Conservation (phyloP, 2,797 vertebrate genomes). For the Tenualosa ilisha region DNA sequence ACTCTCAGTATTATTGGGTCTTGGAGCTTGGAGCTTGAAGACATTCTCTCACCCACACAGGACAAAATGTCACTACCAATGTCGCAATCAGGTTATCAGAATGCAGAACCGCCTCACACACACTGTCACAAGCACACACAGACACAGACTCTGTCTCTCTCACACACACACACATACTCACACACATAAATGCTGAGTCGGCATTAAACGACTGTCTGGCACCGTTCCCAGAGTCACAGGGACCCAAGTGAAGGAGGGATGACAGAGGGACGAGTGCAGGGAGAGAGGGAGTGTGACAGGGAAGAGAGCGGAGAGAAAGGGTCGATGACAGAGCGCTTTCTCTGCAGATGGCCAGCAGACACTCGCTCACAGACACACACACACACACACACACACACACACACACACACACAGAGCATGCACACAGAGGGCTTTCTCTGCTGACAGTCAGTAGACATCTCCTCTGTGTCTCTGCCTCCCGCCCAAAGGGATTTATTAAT, state of each 20-base stretch:
- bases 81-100: neutral
- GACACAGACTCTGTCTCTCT: neutral
- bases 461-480: neutral
- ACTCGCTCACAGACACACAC: no score
- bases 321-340: conserved; percentile 3
- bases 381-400: no score
- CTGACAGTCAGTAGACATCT: neutral
- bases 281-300: neutral
- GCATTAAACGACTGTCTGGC: conserved; percentile 5
- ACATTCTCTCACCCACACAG: neutral
- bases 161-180: neutral
- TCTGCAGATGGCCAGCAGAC: neutral
- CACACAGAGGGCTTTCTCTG: neutral
- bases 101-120: neutral
- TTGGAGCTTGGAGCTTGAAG: neutral
- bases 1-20: neutral
- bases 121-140: neutral
- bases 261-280: neutral
- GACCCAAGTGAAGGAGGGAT: neutral
- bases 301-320: neutral
- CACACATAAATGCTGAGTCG: neutral
- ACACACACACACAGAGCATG: no score
- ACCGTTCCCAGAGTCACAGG: neutral
- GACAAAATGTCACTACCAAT: neutral
- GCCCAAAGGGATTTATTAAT: neutral